Percentiles rank a stretch among this genome's conserved stretches.
These are phyloP conservation scores for Galagoides demidoff DNA, from an alignment of 2,797 vertebrate genomes.

Conservation along the genomic window DNA sequence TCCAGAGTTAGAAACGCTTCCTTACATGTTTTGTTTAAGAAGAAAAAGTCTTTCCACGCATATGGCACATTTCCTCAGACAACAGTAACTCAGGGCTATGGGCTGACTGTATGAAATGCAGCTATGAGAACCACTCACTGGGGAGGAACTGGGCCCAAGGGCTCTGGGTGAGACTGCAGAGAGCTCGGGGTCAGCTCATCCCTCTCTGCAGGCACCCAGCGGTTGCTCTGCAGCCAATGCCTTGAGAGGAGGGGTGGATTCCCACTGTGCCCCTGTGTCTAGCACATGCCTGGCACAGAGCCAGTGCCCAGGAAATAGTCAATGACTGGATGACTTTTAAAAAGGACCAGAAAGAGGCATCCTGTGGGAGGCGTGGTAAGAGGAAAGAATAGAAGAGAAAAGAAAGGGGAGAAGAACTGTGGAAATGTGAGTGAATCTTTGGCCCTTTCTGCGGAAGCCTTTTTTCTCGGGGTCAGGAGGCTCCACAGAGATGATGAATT, in stretches of 20 bases:
- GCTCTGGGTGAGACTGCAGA: not conserved
- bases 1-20: not conserved
- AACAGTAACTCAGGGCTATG: not conserved
- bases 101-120: not conserved
- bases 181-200: not conserved
- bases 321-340: not conserved
- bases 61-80: not conserved
- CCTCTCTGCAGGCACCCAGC: not conserved
- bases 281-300: not conserved
- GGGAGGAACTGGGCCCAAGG: not conserved
- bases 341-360: not conserved
- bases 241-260: not conserved
- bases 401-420: not conserved
- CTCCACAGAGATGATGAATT: not conserved
- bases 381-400: not conserved
- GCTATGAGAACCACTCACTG: not conserved
- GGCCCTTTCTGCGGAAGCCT: not conserved
- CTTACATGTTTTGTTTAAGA: not conserved
- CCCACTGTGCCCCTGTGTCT: not conserved
- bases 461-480: not conserved
- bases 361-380: not conserved
- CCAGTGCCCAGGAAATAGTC: not conserved
- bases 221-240: fast-evolving
- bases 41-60: not conserved
- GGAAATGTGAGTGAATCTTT: not conserved